Evolutionary conservation across 2,113 vertebrate genomes (phyloP).

Genomic region (Myotis yumanensis): DNA sequence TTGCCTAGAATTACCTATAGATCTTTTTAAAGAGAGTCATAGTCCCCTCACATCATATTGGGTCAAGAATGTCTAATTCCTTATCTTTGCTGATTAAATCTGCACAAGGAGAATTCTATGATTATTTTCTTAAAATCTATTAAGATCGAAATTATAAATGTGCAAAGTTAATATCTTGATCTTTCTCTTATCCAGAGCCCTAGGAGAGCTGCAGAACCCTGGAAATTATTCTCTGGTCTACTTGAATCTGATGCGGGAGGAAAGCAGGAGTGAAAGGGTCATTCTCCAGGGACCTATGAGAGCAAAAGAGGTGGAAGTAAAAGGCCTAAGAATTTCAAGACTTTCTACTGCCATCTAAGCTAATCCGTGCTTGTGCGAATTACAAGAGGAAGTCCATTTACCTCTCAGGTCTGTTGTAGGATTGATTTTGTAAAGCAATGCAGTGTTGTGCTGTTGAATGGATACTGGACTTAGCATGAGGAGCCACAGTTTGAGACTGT

Average conservation of each 20-base stretch:
- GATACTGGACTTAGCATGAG: neutral
- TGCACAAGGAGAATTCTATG: neutral
- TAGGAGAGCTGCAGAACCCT: slow-evolving; percentile 52
- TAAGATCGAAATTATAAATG: slow-evolving; percentile 11
- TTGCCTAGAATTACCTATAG: neutral
- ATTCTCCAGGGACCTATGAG: slow-evolving; percentile 45
- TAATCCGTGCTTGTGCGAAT: neutral
- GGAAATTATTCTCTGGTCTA: slow-evolving; percentile 60
- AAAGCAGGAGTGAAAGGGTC: slow-evolving; percentile 10
- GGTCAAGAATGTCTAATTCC: neutral
- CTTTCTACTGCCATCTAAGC: slow-evolving; percentile 15
- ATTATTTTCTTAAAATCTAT: slow-evolving; percentile 28
- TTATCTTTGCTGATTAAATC: slow-evolving; percentile 13
- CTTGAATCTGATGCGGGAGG: slow-evolving; percentile 68
- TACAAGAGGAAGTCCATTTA: slow-evolving; percentile 46
- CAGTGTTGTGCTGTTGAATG: neutral
- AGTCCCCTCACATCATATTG: neutral
- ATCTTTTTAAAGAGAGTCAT: neutral
- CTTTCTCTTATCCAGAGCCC: slow-evolving; percentile 62
- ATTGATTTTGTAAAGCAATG: slow-evolving; percentile 46
- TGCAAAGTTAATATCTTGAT: neutral
- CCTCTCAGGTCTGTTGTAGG: slow-evolving; percentile 72
- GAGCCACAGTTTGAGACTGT: neutral
- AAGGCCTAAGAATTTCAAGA: slow-evolving; percentile 30
- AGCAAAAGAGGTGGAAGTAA: slow-evolving; percentile 6